phyloP scores from a whole-genome alignment of 2,797 vertebrate genomes.

The Triplophysa bombifrons region DNA sequence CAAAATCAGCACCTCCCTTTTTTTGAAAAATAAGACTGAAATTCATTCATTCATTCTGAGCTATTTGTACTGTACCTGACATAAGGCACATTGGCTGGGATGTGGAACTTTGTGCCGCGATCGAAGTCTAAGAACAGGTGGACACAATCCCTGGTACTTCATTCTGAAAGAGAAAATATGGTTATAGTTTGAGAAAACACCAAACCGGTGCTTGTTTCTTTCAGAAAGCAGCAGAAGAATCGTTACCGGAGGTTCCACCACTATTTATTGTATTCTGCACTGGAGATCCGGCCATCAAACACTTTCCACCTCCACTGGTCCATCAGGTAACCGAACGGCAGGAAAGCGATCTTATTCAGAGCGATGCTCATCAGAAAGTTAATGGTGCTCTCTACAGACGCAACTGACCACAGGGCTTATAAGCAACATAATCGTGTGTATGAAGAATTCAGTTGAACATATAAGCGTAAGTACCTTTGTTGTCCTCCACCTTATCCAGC shows the following conservation, averaged over 20 bases:
- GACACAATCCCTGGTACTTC: conserved; percentile 94
- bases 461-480: conserved; percentile 69
- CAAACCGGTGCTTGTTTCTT: too few species aligned
- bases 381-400: conserved; percentile 87
- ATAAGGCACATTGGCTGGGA: conserved; percentile 94
- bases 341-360: conserved; percentile 94
- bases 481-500: conserved; percentile 81
- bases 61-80: conserved; percentile 82
- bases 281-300: conserved; percentile 87
- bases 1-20: too few species aligned
- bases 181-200: too few species aligned
- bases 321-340: conserved; percentile 95
- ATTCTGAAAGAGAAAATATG: conserved; percentile 72
- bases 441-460: too few species aligned
- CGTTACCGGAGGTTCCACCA: conserved; percentile 98
- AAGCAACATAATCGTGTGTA: neutral
- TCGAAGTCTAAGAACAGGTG: conserved; percentile 91
- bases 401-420: neutral
- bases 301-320: conserved; percentile 99
- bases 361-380: conserved; percentile 98
- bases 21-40: too few species aligned
- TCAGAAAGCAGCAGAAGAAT: too few species aligned
- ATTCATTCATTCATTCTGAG: too few species aligned
- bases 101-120: conserved; percentile 96
- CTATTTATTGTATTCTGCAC: conserved; percentile 90